Conservation (phyloP, 2,113 vertebrate species). For the Callocephalon fimbriatum region DNA sequence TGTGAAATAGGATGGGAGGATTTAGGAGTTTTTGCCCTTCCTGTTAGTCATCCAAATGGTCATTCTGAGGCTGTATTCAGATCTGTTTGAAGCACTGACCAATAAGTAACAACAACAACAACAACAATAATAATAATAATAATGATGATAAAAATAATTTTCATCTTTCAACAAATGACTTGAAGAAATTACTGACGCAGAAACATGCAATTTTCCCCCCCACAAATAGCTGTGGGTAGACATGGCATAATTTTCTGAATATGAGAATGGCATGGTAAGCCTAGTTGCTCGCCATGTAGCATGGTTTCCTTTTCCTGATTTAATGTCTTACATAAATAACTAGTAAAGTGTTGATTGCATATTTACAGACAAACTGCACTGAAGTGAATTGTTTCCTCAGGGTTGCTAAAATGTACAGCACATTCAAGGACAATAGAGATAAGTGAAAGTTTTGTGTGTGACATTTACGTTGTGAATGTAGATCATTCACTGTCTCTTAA, state of each 20-base stretch:
- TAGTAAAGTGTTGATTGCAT: not conserved
- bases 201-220: accelerated
- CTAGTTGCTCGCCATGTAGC: not conserved
- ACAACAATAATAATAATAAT: too few species aligned
- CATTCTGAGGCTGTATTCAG: not conserved
- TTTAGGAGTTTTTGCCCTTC: not conserved
- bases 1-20: not conserved
- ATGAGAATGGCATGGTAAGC: not conserved
- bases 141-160: not conserved
- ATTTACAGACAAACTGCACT: not conserved
- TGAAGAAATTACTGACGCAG: not conserved
- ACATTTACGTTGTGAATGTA: not conserved
- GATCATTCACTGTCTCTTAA: not conserved
- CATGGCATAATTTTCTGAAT: not conserved
- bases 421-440: not conserved
- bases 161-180: not conserved
- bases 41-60: not conserved
- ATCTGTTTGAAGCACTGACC: not conserved
- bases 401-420: not conserved
- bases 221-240: not conserved
- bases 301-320: not conserved
- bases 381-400: not conserved
- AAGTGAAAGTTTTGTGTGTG: not conserved
- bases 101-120: not conserved
- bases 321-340: not conserved